A percentile compares a stretch with the other conserved stretches of the same genome.
Evolutionary conservation across 2,888 invertebrate species (phyloP).

Genomic region (Allophyes oxyacanthae): DNA sequence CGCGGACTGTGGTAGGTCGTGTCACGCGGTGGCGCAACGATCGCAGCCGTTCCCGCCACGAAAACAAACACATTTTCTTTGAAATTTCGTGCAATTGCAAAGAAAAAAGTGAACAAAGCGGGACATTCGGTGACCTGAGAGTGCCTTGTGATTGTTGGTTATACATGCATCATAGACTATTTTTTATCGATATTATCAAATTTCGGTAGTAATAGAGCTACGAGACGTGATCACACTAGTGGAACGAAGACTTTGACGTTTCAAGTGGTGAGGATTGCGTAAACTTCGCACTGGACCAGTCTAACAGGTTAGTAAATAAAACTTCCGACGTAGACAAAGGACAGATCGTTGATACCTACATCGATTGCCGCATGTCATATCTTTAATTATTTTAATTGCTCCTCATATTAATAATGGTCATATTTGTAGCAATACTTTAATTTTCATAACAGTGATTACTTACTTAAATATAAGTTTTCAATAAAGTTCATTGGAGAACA

Average conservation of each 20-base stretch:
- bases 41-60: constrained; percentile 80
- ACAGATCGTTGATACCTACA: constrained; percentile 42
- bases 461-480: background rate
- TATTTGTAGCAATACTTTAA: no score
- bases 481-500: background rate
- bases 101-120: constrained; percentile 84
- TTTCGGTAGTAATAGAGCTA: constrained; percentile 70
- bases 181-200: constrained; percentile 67
- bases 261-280: constrained; percentile 85
- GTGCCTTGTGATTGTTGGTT: constrained; percentile 83
- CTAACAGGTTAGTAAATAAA: constrained; percentile 65
- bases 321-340: constrained; percentile 46
- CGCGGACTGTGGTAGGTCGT: constrained; percentile 87
- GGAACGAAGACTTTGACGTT: constrained; percentile 76
- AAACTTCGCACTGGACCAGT: constrained; percentile 70
- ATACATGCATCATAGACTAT: constrained; percentile 67
- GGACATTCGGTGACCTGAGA: constrained; percentile 78
- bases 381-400: constrained; percentile 25
- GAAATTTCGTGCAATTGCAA: constrained; percentile 88
- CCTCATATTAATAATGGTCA: constrained; percentile 3
- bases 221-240: constrained; percentile 82
- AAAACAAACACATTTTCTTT: constrained; percentile 84
- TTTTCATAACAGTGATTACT: no score
- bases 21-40: constrained; percentile 84
- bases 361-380: constrained; percentile 31